Evolutionary conservation across 1,140 invertebrate genomes (phyloP), one percentile per base, ranked within the genome.

Genomic region (Macrocentrus cingulum): DNA sequence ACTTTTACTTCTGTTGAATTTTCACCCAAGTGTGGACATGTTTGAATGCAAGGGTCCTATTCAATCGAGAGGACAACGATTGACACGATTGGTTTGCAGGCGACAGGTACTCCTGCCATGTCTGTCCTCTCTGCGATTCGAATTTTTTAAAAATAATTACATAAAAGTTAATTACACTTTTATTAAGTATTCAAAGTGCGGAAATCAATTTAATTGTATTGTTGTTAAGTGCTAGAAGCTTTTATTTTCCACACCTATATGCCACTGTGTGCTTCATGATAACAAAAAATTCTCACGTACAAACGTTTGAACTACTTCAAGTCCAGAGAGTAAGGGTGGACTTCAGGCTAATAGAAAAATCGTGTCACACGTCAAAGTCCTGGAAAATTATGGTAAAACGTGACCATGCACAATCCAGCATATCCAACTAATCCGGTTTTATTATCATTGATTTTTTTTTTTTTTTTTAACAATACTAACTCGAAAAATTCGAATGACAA

Each of bases 271-370:
- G 9, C 25, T 29, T 29, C 25, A 9, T 29, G 32, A 54, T n/a
- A n/a, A n/a, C n/a, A 44, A 18, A 44, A 1, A 44, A 54, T 29
- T 22, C 20, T 54, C 51, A 54, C 51, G 51, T 54, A 54, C 11
- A 1, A 11, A 23, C 37, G 51, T 42, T 54, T 54, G 37, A 54
- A 37, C 37, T 39, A 54, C 49, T 54, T 56, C 34, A 19, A 15
- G 6, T 56, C 48, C 20, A 58, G 52, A 56, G 37, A 36, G 53
- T 52, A 46, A 36, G 36, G 41, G 44, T 46, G 18, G 39, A 60
- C 55, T 56, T 29, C 18, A 36, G n/a, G 66, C 56, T 73, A 75
- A 75, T 75, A 72, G 71, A 75, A 73, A 73, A 75, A 72, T 72
- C 72, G 51, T 73, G 72, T 75, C 66, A 39, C 60, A 61, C 65